phyloP scores from a whole-genome alignment of 2,797 vertebrate species.

The Chromis chromis region DNA sequence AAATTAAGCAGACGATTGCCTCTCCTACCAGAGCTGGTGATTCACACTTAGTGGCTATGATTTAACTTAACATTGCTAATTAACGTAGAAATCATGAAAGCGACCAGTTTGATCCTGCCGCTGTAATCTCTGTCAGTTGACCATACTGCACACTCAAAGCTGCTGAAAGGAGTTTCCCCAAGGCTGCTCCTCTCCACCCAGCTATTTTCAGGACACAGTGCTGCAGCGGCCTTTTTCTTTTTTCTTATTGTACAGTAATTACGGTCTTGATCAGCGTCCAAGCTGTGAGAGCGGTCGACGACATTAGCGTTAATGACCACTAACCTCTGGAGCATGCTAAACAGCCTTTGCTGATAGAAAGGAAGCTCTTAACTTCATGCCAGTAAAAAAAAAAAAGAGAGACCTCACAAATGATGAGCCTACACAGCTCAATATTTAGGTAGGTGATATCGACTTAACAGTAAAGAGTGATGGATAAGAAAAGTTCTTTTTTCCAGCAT shows the following conservation, averaged over 20 bases:
- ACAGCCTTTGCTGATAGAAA: constrained; percentile 23
- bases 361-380: constrained; percentile 18
- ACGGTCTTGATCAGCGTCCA: constrained; percentile 65
- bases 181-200: constrained; percentile 2
- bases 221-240: neutral
- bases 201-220: constrained; percentile 30
- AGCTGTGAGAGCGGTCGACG: constrained; percentile 50
- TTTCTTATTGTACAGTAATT: constrained; percentile 45
- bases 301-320: constrained; percentile 63
- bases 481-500: neutral
- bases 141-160: constrained; percentile 30
- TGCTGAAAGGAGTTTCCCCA: constrained; percentile 18
- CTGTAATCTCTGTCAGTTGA: constrained; percentile 42
- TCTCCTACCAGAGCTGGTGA: constrained; percentile 58
- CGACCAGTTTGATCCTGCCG: constrained; percentile 58
- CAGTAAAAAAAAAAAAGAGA: constrained; percentile 3
- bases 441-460: constrained; percentile 12
- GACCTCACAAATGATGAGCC: constrained; percentile 16
- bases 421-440: constrained; percentile 16
- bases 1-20: constrained; percentile 66
- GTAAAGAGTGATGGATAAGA: constrained; percentile 1
- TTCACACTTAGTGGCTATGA: constrained; percentile 55
- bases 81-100: constrained; percentile 73
- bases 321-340: constrained; percentile 52
- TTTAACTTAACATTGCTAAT: constrained; percentile 68